Evolutionary conservation across 64 coral and sea anemone species (phyloP).

Genomic region (Astreopora myriophthalma): DNA sequence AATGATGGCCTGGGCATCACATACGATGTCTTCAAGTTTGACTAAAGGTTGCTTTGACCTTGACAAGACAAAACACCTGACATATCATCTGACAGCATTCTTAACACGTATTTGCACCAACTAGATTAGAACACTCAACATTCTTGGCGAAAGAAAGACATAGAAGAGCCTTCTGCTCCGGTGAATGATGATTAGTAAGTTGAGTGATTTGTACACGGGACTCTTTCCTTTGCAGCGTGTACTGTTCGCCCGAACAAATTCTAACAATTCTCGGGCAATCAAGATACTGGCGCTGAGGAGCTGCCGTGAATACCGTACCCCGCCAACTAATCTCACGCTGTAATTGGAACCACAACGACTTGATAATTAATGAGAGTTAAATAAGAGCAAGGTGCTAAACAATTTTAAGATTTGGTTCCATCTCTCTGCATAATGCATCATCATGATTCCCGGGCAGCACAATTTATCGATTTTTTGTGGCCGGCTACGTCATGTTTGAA

Average conservation of each 20-base stretch:
- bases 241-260: too few relatives aligned
- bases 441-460: too few relatives aligned
- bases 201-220: too few relatives aligned
- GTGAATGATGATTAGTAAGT: background rate
- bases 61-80: background rate
- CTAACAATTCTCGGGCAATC: too few relatives aligned
- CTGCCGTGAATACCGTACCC: too few relatives aligned
- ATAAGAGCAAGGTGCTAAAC: background rate
- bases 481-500: background rate
- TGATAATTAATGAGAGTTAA: conserved; percentile 10
- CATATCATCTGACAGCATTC: background rate
- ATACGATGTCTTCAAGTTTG: too few relatives aligned
- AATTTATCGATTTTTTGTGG: too few relatives aligned
- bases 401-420: background rate
- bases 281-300: too few relatives aligned
- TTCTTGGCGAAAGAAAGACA: background rate
- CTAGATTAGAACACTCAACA: background rate
- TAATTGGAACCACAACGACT: background rate
- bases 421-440: too few relatives aligned
- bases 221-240: too few relatives aligned
- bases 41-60: background rate
- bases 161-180: background rate
- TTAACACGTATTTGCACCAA: background rate
- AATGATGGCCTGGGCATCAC: too few relatives aligned
- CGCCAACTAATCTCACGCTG: background rate